phyloP scores from a whole-genome alignment of 92 coral and sea anemone genomes.

The Palythoa grandiflora region DNA sequence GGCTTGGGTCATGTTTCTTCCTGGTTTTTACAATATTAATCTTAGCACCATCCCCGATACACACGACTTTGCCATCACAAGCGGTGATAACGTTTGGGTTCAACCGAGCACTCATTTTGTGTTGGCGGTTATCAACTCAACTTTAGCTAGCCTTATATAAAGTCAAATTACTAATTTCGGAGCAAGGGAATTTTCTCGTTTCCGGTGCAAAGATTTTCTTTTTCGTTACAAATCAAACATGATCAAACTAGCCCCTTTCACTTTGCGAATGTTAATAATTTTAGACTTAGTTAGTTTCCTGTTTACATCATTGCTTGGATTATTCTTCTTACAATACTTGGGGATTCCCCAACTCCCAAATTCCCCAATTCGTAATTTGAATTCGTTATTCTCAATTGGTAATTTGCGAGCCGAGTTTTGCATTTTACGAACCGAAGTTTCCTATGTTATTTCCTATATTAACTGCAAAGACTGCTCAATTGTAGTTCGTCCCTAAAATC shows the following conservation, averaged over 20 bases:
- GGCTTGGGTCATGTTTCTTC: neutral
- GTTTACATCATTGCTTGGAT: neutral
- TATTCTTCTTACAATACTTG: neutral
- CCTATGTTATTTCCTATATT: too few species aligned
- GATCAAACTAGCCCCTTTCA: too few species aligned
- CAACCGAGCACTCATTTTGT: neutral
- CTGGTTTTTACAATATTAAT: neutral
- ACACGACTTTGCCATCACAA: slow-evolving; percentile 6
- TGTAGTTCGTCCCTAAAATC: too few species aligned
- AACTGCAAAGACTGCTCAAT: too few species aligned
- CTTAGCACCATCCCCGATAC: slow-evolving; percentile 40
- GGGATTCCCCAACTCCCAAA: neutral
- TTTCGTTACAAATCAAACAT: neutral
- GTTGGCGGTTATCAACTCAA: neutral
- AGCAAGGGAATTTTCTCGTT: neutral
- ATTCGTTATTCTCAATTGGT: too few species aligned
- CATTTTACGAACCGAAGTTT: too few species aligned
- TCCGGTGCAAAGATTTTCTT: neutral
- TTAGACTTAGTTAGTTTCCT: neutral
- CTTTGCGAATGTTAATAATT: neutral
- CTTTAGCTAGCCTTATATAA: neutral
- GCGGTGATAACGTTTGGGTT: neutral
- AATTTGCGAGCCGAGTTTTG: too few species aligned
- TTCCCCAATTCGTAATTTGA: too few species aligned
- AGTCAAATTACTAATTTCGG: neutral